These are phyloP conservation scores for Syritta pipiens DNA, from an alignment of 2,888 invertebrate species.

Conservation along the genomic window DNA sequence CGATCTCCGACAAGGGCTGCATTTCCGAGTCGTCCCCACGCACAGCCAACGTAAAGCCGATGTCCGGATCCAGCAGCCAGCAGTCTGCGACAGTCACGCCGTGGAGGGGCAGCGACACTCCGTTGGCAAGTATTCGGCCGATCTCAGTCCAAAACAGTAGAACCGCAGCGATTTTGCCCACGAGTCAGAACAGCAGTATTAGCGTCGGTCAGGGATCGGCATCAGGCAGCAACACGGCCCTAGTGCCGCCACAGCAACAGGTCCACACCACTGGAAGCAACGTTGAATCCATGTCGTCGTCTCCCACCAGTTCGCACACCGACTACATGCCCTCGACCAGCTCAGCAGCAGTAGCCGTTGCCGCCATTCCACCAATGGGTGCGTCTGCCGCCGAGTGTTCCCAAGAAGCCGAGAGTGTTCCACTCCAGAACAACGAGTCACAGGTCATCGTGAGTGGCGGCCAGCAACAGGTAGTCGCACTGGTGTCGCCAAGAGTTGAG, in stretches of 20 bases:
- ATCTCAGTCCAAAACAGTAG: conserved; percentile 87
- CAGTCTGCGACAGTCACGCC: conserved; percentile 82
- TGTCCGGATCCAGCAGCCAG: conserved; percentile 85
- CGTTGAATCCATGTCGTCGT: conserved; percentile 82
- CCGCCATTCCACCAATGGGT: conserved; percentile 84
- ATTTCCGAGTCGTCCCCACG: conserved; percentile 82
- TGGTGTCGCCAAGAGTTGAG: conserved; percentile 86
- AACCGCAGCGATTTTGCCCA: conserved; percentile 89
- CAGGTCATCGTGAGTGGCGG: conserved; percentile 77
- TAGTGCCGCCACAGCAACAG: conserved; percentile 83
- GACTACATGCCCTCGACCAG: conserved; percentile 93
- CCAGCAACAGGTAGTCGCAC: conserved; percentile 84
- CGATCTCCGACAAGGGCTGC: conserved; percentile 81
- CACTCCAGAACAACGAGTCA: conserved; percentile 76
- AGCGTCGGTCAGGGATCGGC: conserved; percentile 76
- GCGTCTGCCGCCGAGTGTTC: conserved; percentile 79
- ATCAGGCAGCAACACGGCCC: conserved; percentile 79
- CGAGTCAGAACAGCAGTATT: conserved; percentile 81
- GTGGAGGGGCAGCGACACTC: conserved; percentile 89
- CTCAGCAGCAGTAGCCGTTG: conserved; percentile 83
- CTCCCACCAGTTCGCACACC: conserved; percentile 87
- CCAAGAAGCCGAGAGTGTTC: conserved; percentile 79
- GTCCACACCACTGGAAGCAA: conserved; percentile 81
- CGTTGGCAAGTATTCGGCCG: conserved; percentile 94
- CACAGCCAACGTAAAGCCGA: conserved; percentile 96